These are phyloP conservation scores for Leptothorax acervorum DNA, from an alignment of 2,888 invertebrate genomes.

Conservation along the genomic window DNA sequence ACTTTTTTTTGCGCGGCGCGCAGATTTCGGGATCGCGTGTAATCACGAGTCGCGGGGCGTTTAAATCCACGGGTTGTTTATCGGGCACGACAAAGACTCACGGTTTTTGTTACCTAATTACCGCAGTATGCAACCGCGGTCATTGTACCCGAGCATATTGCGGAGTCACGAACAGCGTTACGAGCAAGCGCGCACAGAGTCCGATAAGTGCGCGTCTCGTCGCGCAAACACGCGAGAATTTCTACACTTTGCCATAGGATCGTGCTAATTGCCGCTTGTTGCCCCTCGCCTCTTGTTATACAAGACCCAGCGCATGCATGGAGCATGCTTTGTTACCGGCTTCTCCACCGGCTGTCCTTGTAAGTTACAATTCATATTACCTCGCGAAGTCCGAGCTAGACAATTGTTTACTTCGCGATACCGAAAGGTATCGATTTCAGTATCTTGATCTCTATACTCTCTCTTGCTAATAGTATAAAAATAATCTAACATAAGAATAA, in stretches of 20 bases:
- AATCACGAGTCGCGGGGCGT: background rate
- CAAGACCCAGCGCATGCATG: background rate
- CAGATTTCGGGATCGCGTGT: background rate
- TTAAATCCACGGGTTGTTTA: background rate
- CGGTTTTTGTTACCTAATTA: constrained; percentile 56
- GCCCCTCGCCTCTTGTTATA: constrained; percentile 8
- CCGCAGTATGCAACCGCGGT: constrained; percentile 49
- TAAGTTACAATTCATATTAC: background rate
- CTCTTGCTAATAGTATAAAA: background rate
- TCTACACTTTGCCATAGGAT: constrained; percentile 35
- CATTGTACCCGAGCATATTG: constrained; percentile 57
- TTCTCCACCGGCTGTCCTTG: constrained; percentile 8
- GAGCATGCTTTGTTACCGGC: constrained; percentile 18
- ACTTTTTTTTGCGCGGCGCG: background rate
- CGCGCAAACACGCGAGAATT: constrained; percentile 56
- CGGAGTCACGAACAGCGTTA: constrained; percentile 59
- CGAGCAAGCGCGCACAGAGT: constrained; percentile 47
- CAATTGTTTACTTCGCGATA: background rate
- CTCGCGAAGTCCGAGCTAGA: background rate
- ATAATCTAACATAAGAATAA: background rate
- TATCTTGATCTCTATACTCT: background rate
- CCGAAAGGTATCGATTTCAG: background rate
- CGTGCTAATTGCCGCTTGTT: constrained; percentile 40
- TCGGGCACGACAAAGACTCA: background rate
- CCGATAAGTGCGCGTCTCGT: constrained; percentile 64